Percentiles rank a stretch among this genome's conserved stretches.
Evolutionary conservation across 2,113 vertebrate genomes (phyloP).

Genomic region (Sinocyclocheilus anshuiensis): DNA sequence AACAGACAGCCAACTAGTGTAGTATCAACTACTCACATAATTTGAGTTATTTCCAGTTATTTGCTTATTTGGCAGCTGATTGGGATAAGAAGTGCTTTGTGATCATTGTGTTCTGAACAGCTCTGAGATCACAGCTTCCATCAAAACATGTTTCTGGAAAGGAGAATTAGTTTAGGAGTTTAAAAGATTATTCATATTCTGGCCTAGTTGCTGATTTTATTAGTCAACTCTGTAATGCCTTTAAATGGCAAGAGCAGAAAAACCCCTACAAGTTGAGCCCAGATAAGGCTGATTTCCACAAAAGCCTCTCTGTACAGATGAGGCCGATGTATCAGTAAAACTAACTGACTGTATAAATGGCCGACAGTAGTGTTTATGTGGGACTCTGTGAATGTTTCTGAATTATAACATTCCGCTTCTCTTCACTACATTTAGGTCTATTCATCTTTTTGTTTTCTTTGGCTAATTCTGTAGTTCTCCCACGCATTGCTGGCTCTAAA

Average conservation of each 20-base stretch:
- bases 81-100: constrained; percentile 50
- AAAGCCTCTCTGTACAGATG: background rate
- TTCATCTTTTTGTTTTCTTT: constrained; percentile 71
- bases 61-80: constrained; percentile 49
- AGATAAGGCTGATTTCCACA: constrained; percentile 33
- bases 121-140: constrained; percentile 36
- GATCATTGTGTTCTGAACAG: constrained; percentile 45
- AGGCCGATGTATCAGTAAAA: constrained; percentile 3
- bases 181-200: constrained; percentile 33
- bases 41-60: constrained; percentile 48
- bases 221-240: constrained; percentile 36
- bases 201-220: constrained; percentile 37
- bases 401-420: constrained; percentile 69
- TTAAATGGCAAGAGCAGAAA: constrained; percentile 33
- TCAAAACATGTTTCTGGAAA: constrained; percentile 51
- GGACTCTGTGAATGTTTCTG: constrained; percentile 70
- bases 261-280: constrained; percentile 7
- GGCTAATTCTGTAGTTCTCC: constrained; percentile 76
- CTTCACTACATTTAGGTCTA: constrained; percentile 64
- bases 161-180: constrained; percentile 31
- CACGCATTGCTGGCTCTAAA: constrained; percentile 60
- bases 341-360: constrained; percentile 55
- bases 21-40: constrained; percentile 23
- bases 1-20: constrained; percentile 28
- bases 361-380: constrained; percentile 69